Evolutionary conservation across 1,140 invertebrate genomes (phyloP), one percentile per base, ranked within the genome.

Genomic region (Asobara japonica): DNA sequence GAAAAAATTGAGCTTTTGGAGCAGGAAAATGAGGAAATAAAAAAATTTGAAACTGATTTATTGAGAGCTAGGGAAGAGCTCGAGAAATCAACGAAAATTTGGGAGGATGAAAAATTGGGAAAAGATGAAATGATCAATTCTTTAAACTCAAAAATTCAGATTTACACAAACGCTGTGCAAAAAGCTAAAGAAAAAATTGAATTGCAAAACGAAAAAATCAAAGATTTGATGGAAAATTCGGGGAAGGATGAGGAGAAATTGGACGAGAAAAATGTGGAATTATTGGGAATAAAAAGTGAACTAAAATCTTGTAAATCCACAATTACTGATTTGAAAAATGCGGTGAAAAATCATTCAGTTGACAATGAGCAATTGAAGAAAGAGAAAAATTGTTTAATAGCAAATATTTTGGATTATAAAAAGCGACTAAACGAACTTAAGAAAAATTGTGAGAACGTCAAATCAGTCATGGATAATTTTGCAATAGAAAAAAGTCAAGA

Each of bases 1-100:
- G 64, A 45, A 10, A 78, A 73, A 72, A 33, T 82, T 71, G 79
- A 90, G 22, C 85, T 89, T 48, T 73, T 88, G 4, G 85, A 86
- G 11, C 86, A 89, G 51, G 86, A 86, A 87, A 89, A 38, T 41
- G 75, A 29, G 80, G 83, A 45, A 76, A 56, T 8, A 8, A 3
- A 45, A n/a, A 33, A 33, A 33, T 33, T 11, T 11, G 5, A 33
- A 33, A 11, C 4, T 4, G 31, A 33, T 6, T 33, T 33, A 11
- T 4, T 6, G 11, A 33, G 11, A 33, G 4, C 11, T 4, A 33
- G 31, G 41, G 41, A 45, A 45, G 41, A 45, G 7, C n/a, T 45
- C 3, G 41, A 45, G n/a, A n/a, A n/a, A n/a, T n/a, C n/a, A n/a
- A n/a, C n/a, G n/a, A n/a, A n/a, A n/a, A n/a, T n/a, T n/a, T n/a